These are phyloP conservation scores for Eulithis testata DNA, from an alignment of 2,888 invertebrate genomes.

Conservation along the genomic window DNA sequence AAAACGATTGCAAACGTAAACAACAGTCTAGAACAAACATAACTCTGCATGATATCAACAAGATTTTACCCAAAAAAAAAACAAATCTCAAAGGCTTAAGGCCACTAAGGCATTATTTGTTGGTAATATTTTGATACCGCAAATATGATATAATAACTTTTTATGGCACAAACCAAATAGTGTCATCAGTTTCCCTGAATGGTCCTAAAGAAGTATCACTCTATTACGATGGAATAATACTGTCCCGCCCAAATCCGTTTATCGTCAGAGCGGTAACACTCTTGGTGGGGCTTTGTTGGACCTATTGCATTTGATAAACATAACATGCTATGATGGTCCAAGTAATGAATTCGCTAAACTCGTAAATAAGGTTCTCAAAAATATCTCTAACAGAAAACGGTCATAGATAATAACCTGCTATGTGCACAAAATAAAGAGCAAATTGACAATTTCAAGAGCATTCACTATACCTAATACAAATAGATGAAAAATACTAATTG, in stretches of 20 bases:
- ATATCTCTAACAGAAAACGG: background rate
- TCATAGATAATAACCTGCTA: background rate
- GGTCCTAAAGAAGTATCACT: conserved; percentile 74
- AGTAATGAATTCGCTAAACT: conserved; percentile 8
- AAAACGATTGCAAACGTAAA: conserved; percentile 30
- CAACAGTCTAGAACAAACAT: conserved; percentile 16
- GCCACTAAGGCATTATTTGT: conserved; percentile 61
- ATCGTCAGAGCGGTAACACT: conserved; percentile 70
- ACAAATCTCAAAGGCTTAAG: conserved; percentile 51
- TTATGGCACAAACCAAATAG: conserved; percentile 78
- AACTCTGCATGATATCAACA: conserved; percentile 30
- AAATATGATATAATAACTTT: conserved; percentile 77
- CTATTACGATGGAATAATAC: conserved; percentile 72
- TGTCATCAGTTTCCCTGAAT: conserved; percentile 73
- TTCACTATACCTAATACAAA: conserved; percentile 10
- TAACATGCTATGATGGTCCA: conserved; percentile 16
- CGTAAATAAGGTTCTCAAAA: background rate
- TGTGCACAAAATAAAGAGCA: conserved; percentile 3
- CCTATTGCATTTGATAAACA: conserved; percentile 67
- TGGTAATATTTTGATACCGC: conserved; percentile 72
- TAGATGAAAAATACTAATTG: conserved; percentile 23
- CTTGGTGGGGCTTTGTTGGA: conserved; percentile 61
- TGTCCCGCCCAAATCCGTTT: conserved; percentile 75
- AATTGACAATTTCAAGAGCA: conserved; percentile 13
- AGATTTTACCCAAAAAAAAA: conserved; percentile 48